phyloP scores from a whole-genome alignment of 2,113 vertebrate genomes.

The Clarias magur region DNA sequence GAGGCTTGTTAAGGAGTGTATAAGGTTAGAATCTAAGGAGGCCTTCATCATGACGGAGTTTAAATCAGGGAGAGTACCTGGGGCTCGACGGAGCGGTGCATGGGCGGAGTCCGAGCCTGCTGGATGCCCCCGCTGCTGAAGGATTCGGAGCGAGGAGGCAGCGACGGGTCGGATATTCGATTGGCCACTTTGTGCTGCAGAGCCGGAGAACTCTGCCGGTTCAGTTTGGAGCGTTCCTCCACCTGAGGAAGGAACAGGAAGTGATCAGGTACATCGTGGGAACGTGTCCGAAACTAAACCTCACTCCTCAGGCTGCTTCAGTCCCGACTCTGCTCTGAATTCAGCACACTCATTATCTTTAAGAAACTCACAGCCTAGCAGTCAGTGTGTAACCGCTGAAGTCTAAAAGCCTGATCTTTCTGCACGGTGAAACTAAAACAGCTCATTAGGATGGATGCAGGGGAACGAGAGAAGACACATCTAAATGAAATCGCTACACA shows the following conservation, averaged over 20 bases:
- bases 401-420: neutral
- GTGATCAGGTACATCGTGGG: neutral
- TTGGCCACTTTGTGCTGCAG: conserved; percentile 97
- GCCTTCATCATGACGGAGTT: neutral
- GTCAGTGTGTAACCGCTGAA: neutral
- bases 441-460: neutral
- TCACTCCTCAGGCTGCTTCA: neutral
- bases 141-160: conserved; percentile 94
- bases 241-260: conserved; percentile 71
- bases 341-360: neutral
- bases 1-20: neutral
- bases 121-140: conserved; percentile 95
- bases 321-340: neutral
- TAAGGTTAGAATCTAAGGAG: neutral
- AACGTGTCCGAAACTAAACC: neutral
- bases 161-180: conserved; percentile 93
- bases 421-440: neutral
- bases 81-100: conserved; percentile 89
- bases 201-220: conserved; percentile 85
- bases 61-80: conserved; percentile 76
- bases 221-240: conserved; percentile 85
- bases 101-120: conserved; percentile 89
- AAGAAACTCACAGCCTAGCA: neutral
- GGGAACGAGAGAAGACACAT: neutral
- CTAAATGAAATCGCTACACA: neutral